phyloP scores from a whole-genome alignment of 2,888 invertebrate species.

The Campoletis raptor region DNA sequence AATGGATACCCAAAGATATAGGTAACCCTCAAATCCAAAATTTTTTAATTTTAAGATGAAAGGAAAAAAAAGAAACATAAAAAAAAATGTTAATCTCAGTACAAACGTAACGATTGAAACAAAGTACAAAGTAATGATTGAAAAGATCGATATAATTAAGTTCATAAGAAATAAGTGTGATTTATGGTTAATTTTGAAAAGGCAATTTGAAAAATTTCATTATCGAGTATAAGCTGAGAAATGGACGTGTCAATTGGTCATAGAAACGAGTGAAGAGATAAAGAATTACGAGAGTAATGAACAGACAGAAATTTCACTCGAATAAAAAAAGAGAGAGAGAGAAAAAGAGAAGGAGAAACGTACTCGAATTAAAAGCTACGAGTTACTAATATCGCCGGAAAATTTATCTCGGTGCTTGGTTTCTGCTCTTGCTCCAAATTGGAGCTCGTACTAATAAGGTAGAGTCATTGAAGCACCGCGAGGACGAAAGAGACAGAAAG shows the following conservation, averaged over 20 bases:
- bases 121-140: neutral
- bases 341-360: neutral
- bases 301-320: conserved; percentile 6
- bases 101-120: too few relatives aligned
- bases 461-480: conserved; percentile 55
- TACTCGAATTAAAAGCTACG: conserved; percentile 21
- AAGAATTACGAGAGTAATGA: conserved; percentile 6
- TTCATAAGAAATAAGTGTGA: neutral
- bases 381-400: conserved; percentile 43
- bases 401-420: conserved; percentile 51
- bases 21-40: conserved; percentile 75
- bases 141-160: neutral
- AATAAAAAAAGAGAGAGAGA: neutral
- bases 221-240: neutral
- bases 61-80: neutral
- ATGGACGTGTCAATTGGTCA: neutral
- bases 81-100: neutral
- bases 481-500: conserved; percentile 10
- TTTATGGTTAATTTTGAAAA: neutral
- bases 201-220: neutral
- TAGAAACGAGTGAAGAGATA: neutral
- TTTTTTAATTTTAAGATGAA: neutral
- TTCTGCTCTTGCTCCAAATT: conserved; percentile 60
- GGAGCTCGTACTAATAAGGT: conserved; percentile 67
- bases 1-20: conserved; percentile 85